Percentiles rank a stretch among this genome's conserved stretches.
Evolutionary conservation across 2,797 vertebrate genomes (phyloP).

Genomic region (Sebastolobus altivelis): DNA sequence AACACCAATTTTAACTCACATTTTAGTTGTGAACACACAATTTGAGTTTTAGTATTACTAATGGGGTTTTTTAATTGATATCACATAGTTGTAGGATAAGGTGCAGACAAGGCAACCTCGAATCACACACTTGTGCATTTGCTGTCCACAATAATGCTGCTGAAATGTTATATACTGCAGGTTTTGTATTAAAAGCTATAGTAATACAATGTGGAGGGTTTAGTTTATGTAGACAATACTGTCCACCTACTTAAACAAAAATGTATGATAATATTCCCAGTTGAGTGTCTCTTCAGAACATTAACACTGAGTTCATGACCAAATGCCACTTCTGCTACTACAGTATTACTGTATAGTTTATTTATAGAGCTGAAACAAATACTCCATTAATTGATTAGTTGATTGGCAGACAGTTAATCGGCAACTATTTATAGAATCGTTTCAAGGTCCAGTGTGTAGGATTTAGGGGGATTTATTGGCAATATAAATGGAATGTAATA

Average conservation of each 20-base stretch:
- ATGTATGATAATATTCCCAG: neutral
- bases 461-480: neutral
- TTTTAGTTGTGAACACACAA: neutral
- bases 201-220: neutral
- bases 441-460: neutral
- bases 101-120: neutral
- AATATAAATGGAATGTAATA: no score
- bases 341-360: neutral
- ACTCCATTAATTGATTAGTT: neutral
- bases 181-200: neutral
- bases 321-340: neutral
- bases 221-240: neutral
- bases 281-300: neutral
- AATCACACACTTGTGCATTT: neutral
- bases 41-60: neutral
- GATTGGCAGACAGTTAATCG: neutral
- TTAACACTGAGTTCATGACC: neutral
- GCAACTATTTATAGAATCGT: neutral
- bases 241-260: neutral
- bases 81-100: neutral
- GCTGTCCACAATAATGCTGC: neutral
- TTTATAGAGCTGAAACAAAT: neutral
- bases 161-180: neutral
- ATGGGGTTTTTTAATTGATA: neutral
- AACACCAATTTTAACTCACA: neutral